Base-by-base conservation (phyloP, 2,888 invertebrate genomes). In the Disparrhopalites patrizii region DNA sequence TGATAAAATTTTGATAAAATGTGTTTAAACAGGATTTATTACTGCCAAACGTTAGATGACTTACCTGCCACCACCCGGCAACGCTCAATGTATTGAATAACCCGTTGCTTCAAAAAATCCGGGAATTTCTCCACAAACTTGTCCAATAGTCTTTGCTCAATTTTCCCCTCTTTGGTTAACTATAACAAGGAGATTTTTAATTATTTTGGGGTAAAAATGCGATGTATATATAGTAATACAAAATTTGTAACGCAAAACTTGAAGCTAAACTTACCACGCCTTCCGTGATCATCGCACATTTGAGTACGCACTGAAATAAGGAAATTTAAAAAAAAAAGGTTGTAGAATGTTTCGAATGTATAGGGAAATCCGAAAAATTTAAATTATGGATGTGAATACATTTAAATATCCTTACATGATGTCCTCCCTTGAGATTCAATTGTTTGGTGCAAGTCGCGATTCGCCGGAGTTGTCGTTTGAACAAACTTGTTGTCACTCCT, bases 241-340 rank as follows among this genome's bases (percentile, higher is more conserved):
- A n/a, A n/a, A n/a, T n/a, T n/a, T n/a, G n/a, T n/a, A n/a, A n/a
- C n/a, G n/a, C n/a, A n/a, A n/a, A n/a, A n/a, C n/a, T n/a, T n/a
- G n/a, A n/a, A n/a, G n/a, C n/a, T n/a, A n/a, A n/a, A 47, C 63
- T 43, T 28, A 64, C 63, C 28, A 64, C 63, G 55, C 56, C 56
- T 47, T 64, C 63, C 47, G 47, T 36, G 28, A 64, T 64, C 63
- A 64, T 64, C 7, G 33, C 30, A 25, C 63, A 64, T 25, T 56
- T 64, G n/a, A 64, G 47, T 31, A 64, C 63, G 30, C 63, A 64
- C 63, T 64, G 63, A 43, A 36, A 54, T 30, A 28, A n/a, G n/a
- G 28, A 28, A 40, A 43, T 4, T n/a, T 25, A 15, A 27, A n/a
- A 25, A 25, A 13, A 25, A 1, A 8, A 15, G 30, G 40, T 20